These are phyloP conservation scores for Allobates femoralis DNA, from an alignment of 2,797 vertebrate genomes.

Conservation along the genomic window DNA sequence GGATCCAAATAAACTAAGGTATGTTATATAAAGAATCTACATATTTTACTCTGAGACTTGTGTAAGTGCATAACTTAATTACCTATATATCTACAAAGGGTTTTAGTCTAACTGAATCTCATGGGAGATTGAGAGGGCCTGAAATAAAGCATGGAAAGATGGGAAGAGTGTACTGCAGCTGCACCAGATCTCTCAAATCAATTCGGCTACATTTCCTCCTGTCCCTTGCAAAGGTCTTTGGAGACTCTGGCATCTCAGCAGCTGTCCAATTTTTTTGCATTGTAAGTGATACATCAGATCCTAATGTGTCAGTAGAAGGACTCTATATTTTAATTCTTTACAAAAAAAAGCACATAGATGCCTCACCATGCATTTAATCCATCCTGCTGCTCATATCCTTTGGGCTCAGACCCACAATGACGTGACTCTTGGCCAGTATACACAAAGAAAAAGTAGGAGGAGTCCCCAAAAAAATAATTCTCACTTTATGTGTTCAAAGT, in stretches of 20 bases:
- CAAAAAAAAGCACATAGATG: no score
- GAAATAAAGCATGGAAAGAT: conserved; percentile 14
- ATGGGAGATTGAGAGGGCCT: background rate
- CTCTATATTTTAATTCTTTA: no score
- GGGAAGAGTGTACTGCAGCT: conserved; percentile 28
- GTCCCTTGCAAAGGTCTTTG: conserved; percentile 6
- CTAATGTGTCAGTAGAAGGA: background rate
- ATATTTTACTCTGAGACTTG: background rate
- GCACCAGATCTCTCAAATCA: conserved; percentile 42
- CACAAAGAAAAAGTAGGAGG: no score
- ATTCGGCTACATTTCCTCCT: conserved; percentile 50
- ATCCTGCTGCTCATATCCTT: no score
- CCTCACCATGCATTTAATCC: no score
- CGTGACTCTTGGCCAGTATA: no score
- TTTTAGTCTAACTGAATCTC: background rate
- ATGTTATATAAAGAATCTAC: background rate
- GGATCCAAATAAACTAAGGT: background rate
- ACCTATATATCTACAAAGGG: background rate
- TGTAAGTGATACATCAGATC: background rate
- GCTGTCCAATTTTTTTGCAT: conserved; percentile 28
- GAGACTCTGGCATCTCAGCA: conserved; percentile 28
- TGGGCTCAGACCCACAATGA: no score
- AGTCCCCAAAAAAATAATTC: no score
- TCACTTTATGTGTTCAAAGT: no score
- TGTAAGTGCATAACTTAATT: background rate